phyloP scores from a whole-genome alignment of 2,888 invertebrate species.

The Eristalis tenax region DNA sequence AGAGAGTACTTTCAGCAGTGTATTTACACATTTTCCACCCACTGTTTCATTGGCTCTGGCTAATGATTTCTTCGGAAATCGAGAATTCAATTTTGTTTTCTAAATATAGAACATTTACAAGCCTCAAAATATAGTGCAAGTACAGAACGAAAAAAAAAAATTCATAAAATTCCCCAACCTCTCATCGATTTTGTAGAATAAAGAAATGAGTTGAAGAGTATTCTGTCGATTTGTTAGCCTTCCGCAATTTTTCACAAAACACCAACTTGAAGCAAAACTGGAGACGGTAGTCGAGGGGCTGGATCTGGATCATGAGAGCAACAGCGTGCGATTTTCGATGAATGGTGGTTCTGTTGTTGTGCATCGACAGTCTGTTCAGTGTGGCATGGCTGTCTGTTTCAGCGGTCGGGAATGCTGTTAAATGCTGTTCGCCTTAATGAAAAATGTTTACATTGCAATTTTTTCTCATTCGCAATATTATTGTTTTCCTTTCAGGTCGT shows the following conservation, averaged over 20 bases:
- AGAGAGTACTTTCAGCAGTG: background rate
- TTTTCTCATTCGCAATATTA: conserved; percentile 49
- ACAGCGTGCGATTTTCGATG: conserved; percentile 28
- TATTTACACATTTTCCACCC: background rate
- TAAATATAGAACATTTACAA: conserved; percentile 58
- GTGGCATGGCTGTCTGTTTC: background rate
- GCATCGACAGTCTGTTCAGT: conserved; percentile 13
- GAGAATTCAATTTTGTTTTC: conserved; percentile 24
- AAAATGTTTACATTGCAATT: conserved; percentile 68
- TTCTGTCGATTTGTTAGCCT: conserved; percentile 44
- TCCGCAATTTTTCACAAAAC: conserved; percentile 26
- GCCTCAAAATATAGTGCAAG: conserved; percentile 47
- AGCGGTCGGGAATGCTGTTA: conserved; percentile 20
- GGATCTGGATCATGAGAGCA: conserved; percentile 33
- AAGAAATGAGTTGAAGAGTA: background rate
- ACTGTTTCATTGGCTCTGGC: background rate
- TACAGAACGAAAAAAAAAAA: conserved; percentile 24
- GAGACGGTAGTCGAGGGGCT: conserved; percentile 18
- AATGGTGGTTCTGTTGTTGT: conserved; percentile 22
- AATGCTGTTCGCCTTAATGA: conserved; percentile 62
- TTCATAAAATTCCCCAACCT: conserved; percentile 37
- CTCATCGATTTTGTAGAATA: background rate
- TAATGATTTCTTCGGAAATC: background rate
- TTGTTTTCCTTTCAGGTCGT: conserved; percentile 25
- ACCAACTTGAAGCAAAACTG: conserved; percentile 28